phyloP scores from a whole-genome alignment of 2,113 vertebrate genomes.

The Polypterus senegalus region DNA sequence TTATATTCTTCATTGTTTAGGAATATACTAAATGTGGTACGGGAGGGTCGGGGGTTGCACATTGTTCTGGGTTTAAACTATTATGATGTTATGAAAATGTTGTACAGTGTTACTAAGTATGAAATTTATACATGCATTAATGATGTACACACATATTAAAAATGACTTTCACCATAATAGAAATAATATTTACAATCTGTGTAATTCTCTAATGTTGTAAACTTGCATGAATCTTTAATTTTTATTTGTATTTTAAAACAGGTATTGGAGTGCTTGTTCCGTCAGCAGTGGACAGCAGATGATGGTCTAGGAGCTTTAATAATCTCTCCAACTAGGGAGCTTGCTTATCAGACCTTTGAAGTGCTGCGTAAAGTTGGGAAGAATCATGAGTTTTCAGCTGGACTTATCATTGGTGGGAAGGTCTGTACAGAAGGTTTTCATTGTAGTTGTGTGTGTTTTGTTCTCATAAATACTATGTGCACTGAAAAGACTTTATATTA shows the following conservation, averaged over 20 bases:
- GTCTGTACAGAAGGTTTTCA: constrained; percentile 27
- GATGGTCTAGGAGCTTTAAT: constrained; percentile 85
- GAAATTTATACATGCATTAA: not conserved
- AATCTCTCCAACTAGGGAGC: constrained; percentile 86
- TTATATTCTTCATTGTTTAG: no score
- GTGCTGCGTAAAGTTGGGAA: constrained; percentile 82
- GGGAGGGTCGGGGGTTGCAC: no score
- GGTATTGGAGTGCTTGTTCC: constrained; percentile 79
- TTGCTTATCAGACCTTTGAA: constrained; percentile 90
- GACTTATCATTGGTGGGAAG: constrained; percentile 91
- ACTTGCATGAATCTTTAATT: not conserved
- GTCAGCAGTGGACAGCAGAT: constrained; percentile 77
- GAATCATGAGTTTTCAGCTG: constrained; percentile 93
- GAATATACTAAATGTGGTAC: no score
- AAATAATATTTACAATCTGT: not conserved
- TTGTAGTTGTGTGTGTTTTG: no score
- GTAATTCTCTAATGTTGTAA: not conserved
- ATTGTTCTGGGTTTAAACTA: no score
- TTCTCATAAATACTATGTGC: no score
- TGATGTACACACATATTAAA: not conserved
- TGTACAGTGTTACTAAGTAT: no score
- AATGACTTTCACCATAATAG: not conserved
- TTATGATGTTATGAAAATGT: no score
- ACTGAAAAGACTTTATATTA: no score
- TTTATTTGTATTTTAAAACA: constrained; percentile 18